phyloP scores from a whole-genome alignment of 2,797 vertebrate genomes.

The Steatocranus sp. region DNA sequence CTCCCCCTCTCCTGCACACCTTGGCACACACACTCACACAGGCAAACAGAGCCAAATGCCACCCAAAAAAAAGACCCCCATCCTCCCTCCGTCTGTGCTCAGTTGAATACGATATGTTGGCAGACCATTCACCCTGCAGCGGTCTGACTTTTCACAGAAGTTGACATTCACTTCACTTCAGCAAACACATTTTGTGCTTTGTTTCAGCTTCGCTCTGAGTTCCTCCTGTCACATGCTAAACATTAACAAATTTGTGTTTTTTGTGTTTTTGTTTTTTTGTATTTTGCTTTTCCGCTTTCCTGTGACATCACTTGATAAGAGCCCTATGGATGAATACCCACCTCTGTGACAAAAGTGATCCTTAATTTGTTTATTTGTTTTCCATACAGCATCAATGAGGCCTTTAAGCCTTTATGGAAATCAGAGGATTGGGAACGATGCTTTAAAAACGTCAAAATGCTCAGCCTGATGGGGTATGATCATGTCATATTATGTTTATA shows the following conservation, averaged over 20 bases:
- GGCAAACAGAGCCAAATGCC: constrained; percentile 17
- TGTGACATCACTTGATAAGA: not conserved
- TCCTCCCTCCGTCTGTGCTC: constrained; percentile 4
- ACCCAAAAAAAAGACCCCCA: not conserved
- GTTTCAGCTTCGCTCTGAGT: constrained; percentile 21
- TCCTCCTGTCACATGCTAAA: constrained; percentile 2
- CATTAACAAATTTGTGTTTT: constrained; percentile 9
- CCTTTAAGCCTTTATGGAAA: not conserved
- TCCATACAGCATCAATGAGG: not conserved
- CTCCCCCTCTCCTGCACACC: not conserved
- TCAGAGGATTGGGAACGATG: not conserved
- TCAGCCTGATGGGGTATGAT: not conserved
- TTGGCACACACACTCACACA: not conserved
- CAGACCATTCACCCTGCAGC: constrained; percentile 34
- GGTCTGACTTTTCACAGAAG: constrained; percentile 41
- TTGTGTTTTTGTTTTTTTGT: fast-evolving
- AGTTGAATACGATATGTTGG: constrained; percentile 55
- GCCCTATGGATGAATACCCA: not conserved
- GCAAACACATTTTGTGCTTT: constrained; percentile 54
- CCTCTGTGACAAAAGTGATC: not conserved
- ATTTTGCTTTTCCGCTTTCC: not conserved
- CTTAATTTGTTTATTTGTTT: not conserved
- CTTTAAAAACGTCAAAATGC: not conserved
- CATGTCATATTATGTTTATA: not conserved
- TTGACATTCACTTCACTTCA: constrained; percentile 53